Evolutionary conservation across 2,113 vertebrate species (phyloP).

Genomic region (Entosphenus tridentatus): DNA sequence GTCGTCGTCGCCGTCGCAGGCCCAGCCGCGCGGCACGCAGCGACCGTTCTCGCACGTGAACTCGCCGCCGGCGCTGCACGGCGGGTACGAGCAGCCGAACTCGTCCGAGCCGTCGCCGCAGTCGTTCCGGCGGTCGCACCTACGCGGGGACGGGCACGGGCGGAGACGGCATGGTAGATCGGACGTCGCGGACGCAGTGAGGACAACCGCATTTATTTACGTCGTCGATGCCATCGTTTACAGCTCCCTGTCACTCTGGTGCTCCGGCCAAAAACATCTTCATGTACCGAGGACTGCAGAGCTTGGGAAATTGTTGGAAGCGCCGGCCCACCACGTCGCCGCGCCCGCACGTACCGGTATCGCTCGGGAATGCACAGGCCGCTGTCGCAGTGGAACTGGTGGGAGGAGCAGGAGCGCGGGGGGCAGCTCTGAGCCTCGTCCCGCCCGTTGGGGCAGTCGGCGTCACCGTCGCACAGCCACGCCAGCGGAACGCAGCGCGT

Average conservation of each 20-base stretch:
- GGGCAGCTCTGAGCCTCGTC: constrained; percentile 36
- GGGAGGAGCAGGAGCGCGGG: constrained; percentile 47
- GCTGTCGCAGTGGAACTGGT: constrained; percentile 59
- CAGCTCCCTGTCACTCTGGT: too few relatives aligned
- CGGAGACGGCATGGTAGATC: too few relatives aligned
- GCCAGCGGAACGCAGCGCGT: constrained; percentile 11
- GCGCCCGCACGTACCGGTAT: constrained; percentile 78
- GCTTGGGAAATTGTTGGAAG: too few relatives aligned
- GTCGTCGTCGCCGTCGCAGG: constrained; percentile 21
- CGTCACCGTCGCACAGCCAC: too few relatives aligned
- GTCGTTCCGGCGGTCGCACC: constrained; percentile 25
- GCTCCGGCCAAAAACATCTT: too few relatives aligned
- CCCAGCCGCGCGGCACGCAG: constrained; percentile 15
- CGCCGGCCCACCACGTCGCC: constrained; percentile 8
- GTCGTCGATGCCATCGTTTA: too few relatives aligned
- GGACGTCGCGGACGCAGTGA: too few relatives aligned
- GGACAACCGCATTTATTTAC: too few relatives aligned
- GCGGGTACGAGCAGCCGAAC: constrained; percentile 11
- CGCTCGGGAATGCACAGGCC: constrained; percentile 52
- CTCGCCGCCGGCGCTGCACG: constrained; percentile 18
- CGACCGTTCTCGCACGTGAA: constrained; percentile 26
- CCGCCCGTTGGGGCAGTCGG: constrained; percentile 14
- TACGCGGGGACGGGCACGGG: constrained; percentile 7
- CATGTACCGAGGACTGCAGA: too few relatives aligned
- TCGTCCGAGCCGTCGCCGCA: constrained; percentile 15